Evolutionary conservation across 2,797 vertebrate species (phyloP).

Genomic region (Karalla daura): DNA sequence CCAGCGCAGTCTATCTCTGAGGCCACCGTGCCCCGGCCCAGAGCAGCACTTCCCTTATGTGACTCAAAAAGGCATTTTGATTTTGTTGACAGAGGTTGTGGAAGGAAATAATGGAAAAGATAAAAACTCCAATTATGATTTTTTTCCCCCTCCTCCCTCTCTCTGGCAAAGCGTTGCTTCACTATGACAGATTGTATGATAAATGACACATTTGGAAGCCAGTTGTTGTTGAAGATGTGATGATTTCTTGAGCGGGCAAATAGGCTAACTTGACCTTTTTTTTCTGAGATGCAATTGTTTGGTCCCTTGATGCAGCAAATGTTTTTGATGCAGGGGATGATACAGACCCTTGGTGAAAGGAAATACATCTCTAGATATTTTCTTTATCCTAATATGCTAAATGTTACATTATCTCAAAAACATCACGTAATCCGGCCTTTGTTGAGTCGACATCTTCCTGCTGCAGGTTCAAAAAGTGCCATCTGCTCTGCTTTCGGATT

Average conservation of each 20-base stretch:
- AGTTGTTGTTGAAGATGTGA: constrained; percentile 75
- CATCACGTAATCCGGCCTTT: constrained; percentile 16
- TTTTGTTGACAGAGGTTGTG: constrained; percentile 84
- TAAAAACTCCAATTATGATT: constrained; percentile 85
- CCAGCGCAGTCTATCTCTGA: constrained; percentile 71
- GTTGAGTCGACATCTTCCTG: constrained; percentile 34
- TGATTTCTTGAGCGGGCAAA: constrained; percentile 73
- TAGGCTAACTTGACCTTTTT: constrained; percentile 74
- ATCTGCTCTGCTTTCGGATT: constrained; percentile 42
- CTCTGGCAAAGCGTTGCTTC: constrained; percentile 52
- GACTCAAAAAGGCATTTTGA: constrained; percentile 80
- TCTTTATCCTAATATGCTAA: constrained; percentile 72
- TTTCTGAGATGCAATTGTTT: constrained; percentile 71
- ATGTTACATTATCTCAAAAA: constrained; percentile 69
- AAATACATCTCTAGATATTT: constrained; percentile 45
- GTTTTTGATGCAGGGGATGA: constrained; percentile 65
- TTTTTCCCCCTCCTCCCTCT: constrained; percentile 70
- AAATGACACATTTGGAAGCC: constrained; percentile 78
- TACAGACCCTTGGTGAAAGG: constrained; percentile 56
- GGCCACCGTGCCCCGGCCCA: constrained; percentile 67
- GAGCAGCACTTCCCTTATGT: constrained; percentile 61
- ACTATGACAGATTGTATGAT: constrained; percentile 78
- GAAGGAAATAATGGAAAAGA: constrained; percentile 84
- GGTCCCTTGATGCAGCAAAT: constrained; percentile 54
- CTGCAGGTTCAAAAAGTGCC: constrained; percentile 33